Evolutionary conservation across 2,797 vertebrate genomes (phyloP).

Genomic region (Sternarchorhynchus goeldii): DNA sequence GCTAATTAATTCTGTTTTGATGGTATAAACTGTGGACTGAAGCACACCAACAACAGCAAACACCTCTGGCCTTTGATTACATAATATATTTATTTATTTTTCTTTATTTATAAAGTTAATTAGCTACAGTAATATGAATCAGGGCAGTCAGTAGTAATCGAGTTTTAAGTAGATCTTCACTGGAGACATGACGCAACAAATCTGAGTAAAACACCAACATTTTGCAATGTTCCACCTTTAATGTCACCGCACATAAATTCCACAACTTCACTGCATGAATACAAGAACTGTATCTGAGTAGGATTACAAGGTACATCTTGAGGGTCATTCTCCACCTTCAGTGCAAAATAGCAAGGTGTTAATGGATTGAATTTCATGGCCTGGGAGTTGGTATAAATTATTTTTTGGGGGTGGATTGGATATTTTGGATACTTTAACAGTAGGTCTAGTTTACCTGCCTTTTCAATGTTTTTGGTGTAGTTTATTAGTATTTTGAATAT

Average conservation of each 20-base stretch:
- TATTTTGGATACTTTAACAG: neutral
- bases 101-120: neutral
- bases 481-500: constrained; percentile 10
- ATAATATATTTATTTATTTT: too few relatives aligned
- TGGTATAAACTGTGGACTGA: neutral
- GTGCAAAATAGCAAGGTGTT: neutral
- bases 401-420: neutral
- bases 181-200: neutral
- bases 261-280: too few relatives aligned
- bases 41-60: neutral
- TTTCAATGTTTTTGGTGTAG: neutral
- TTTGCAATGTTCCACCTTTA: too few relatives aligned
- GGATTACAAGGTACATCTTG: neutral
- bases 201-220: neutral
- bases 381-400: neutral
- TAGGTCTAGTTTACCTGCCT: neutral
- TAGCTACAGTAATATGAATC: neutral
- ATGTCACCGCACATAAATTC: too few relatives aligned
- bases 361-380: neutral
- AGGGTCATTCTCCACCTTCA: neutral
- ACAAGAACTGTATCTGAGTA: neutral
- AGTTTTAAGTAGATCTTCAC: neutral
- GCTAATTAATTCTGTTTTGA: neutral
- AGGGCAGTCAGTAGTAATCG: neutral
- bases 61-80: neutral